Evolutionary conservation across 2,888 invertebrate species (phyloP).

Genomic region (Schrankia costaestrigalis): DNA sequence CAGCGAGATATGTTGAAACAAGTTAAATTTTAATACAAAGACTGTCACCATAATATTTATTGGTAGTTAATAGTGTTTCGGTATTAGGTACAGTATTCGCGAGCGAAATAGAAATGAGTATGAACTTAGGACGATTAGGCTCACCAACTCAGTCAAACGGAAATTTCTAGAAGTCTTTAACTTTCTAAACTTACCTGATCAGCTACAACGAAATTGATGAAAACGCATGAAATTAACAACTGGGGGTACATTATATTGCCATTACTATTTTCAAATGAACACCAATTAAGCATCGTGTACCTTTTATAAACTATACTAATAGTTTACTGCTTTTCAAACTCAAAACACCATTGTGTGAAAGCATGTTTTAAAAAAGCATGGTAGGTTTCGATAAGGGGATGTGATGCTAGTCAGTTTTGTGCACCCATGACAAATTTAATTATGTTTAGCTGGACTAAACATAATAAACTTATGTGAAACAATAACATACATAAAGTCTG

Average conservation of each 20-base stretch:
- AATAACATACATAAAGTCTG: constrained; percentile 6
- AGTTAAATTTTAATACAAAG: too few relatives aligned
- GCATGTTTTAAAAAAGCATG: constrained; percentile 25
- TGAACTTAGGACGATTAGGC: too few relatives aligned
- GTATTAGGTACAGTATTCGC: too few relatives aligned
- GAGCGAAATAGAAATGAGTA: too few relatives aligned
- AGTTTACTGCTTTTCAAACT: constrained; percentile 20
- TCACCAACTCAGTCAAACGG: too few relatives aligned
- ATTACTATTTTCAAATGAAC: constrained; percentile 17
- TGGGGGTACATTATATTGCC: constrained; percentile 23
- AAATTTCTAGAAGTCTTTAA: too few relatives aligned
- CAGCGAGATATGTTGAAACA: too few relatives aligned
- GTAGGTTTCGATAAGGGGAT: constrained; percentile 13
- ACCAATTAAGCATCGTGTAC: constrained; percentile 12
- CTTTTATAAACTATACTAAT: constrained; percentile 43
- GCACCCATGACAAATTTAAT: constrained; percentile 10
- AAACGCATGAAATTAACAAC: constrained; percentile 16
- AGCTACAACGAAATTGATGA: constrained; percentile 15
- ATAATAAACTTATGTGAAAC: constrained; percentile 6
- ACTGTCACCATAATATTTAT: too few relatives aligned
- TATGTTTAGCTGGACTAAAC: constrained; percentile 16
- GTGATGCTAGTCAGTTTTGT: constrained; percentile 14
- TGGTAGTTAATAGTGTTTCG: too few relatives aligned
- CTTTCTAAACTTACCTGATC: constrained; percentile 17
- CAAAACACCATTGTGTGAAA: constrained; percentile 48